Evolutionary conservation across 2,797 vertebrate genomes (phyloP).

Genomic region (Melanogrammus aeglefinus): DNA sequence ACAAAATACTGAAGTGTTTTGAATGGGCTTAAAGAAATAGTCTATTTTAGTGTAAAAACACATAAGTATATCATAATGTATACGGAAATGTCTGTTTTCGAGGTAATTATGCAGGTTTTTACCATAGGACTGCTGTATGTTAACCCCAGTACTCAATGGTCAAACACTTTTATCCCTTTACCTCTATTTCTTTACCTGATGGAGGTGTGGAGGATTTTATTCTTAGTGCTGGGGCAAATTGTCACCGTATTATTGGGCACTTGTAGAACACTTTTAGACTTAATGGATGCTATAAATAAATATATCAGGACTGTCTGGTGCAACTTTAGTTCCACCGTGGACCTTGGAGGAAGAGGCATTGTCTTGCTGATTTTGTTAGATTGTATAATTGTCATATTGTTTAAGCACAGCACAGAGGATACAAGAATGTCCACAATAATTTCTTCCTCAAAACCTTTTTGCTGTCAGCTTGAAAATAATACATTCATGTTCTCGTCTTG

Average conservation of each 20-base stretch:
- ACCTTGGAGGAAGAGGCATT: not conserved
- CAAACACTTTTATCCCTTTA: not conserved
- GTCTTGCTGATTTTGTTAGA: not conserved
- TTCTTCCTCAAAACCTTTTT: not conserved
- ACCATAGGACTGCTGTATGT: not conserved
- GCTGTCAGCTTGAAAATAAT: not conserved
- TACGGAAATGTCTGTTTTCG: slow-evolving; percentile 59
- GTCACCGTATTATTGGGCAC: not conserved
- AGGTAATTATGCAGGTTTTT: not conserved
- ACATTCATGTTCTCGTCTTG: not conserved
- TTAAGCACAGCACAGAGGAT: not conserved
- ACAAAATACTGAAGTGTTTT: slow-evolving; percentile 77
- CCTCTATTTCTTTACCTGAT: not conserved
- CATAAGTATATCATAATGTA: slow-evolving; percentile 41
- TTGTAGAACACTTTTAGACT: not conserved
- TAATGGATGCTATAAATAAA: not conserved
- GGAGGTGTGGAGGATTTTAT: not conserved
- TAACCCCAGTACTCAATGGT: not conserved
- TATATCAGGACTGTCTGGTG: not conserved
- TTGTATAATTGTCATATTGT: not conserved
- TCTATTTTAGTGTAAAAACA: slow-evolving; percentile 47
- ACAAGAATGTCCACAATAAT: not conserved
- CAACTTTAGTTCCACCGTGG: not conserved
- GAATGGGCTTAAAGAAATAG: slow-evolving; percentile 74
- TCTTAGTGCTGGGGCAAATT: not conserved